Evolutionary conservation across 2,113 vertebrate genomes (phyloP).

Genomic region (Carollia perspicillata): DNA sequence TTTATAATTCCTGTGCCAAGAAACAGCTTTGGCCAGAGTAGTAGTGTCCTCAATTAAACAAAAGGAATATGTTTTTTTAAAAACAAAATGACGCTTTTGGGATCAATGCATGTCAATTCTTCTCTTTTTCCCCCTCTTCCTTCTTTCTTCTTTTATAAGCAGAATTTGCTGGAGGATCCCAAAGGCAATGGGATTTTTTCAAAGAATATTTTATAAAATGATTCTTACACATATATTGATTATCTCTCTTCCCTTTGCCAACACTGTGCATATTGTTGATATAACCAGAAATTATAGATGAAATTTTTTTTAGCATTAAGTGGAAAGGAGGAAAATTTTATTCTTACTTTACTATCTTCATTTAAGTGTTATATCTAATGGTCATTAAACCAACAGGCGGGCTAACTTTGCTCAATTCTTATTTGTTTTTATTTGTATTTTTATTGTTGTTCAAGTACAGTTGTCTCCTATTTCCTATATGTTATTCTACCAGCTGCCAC

Average conservation of each 20-base stretch:
- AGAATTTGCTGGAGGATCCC: background rate
- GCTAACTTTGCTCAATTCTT: background rate
- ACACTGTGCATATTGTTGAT: background rate
- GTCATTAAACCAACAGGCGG: background rate
- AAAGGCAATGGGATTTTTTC: background rate
- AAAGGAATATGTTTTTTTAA: background rate
- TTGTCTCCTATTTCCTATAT: background rate
- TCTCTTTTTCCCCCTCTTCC: too few species aligned
- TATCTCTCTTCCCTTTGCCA: background rate
- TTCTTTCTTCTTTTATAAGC: background rate
- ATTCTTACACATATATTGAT: background rate
- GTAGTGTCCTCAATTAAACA: background rate
- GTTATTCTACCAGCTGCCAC: accelerated
- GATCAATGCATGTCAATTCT: background rate
- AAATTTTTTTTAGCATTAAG: background rate
- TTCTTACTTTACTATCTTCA: background rate
- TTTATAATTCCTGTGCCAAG: background rate
- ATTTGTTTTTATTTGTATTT: background rate
- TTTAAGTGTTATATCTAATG: background rate
- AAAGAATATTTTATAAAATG: background rate
- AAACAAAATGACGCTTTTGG: background rate
- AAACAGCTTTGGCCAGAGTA: background rate
- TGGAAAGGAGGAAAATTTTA: background rate
- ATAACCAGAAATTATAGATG: background rate
- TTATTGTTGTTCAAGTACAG: too few species aligned